phyloP scores from a whole-genome alignment of 1,140 invertebrate species.

The Paraescarpia echinospica region DNA sequence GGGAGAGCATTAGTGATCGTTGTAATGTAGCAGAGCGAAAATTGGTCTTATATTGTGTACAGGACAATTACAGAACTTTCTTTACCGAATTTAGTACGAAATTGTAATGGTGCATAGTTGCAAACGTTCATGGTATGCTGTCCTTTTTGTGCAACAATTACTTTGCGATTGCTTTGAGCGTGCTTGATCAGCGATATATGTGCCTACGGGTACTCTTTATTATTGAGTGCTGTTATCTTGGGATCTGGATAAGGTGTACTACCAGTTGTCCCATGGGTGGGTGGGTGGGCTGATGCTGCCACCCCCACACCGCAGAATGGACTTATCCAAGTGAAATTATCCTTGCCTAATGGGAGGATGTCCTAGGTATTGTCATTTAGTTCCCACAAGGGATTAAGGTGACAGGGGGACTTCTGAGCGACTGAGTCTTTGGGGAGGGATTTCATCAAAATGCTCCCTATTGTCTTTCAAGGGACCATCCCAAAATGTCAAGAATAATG shows the following conservation, averaged over 20 bases:
- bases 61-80: background rate
- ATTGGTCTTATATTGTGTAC: background rate
- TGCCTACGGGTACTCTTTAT: background rate
- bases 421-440: background rate
- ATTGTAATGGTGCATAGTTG: background rate
- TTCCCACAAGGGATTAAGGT: background rate
- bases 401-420: background rate
- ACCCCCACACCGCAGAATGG: background rate
- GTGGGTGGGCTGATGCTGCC: background rate
- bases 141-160: background rate
- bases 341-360: background rate
- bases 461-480: background rate
- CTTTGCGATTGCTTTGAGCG: background rate
- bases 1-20: background rate
- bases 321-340: slow-evolving; percentile 1
- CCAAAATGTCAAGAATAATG: background rate
- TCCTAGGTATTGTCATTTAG: background rate
- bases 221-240: background rate
- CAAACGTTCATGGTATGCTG: background rate
- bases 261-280: background rate
- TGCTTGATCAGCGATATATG: background rate
- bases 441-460: background rate
- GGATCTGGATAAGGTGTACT: background rate
- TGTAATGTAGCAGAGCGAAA: background rate
- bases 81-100: background rate